phyloP scores from a whole-genome alignment of 2,113 vertebrate species.

The Vulpes lagopus region DNA sequence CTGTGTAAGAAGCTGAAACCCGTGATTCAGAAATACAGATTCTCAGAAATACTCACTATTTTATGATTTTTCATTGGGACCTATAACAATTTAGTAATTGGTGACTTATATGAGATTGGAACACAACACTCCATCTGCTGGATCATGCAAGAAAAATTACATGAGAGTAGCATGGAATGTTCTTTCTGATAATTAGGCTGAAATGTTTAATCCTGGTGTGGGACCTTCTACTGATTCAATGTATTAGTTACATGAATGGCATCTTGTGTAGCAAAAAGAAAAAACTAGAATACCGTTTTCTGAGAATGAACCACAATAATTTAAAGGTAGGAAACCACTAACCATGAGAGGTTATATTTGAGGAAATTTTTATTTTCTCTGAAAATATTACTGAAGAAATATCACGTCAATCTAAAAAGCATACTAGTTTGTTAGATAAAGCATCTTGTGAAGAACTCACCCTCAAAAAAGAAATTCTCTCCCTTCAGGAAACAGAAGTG shows the following conservation, averaged over 20 bases:
- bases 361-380: conserved; percentile 53
- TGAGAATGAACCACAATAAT: conserved; percentile 37
- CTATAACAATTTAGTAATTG: background rate
- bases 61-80: conserved; percentile 33
- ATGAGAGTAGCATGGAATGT: background rate
- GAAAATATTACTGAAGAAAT: background rate
- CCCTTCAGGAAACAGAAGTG: conserved; percentile 10
- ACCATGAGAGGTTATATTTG: conserved; percentile 6
- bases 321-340: conserved; percentile 47
- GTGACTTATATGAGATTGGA: conserved; percentile 3
- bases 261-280: conserved; percentile 13
- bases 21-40: background rate
- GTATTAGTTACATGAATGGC: conserved; percentile 3
- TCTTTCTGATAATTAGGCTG: background rate
- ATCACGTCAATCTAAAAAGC: background rate
- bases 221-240: background rate
- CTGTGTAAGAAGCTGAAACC: conserved; percentile 28
- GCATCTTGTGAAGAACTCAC: background rate
- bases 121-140: background rate
- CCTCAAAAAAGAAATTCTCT: background rate
- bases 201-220: background rate
- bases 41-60: conserved; percentile 50
- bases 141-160: background rate
- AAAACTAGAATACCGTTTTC: background rate
- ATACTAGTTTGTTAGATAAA: conserved; percentile 41